Evolutionary conservation across 1,140 invertebrate genomes (phyloP), one percentile per base, ranked within the genome.

Genomic region (Macrostomum lignano): DNA sequence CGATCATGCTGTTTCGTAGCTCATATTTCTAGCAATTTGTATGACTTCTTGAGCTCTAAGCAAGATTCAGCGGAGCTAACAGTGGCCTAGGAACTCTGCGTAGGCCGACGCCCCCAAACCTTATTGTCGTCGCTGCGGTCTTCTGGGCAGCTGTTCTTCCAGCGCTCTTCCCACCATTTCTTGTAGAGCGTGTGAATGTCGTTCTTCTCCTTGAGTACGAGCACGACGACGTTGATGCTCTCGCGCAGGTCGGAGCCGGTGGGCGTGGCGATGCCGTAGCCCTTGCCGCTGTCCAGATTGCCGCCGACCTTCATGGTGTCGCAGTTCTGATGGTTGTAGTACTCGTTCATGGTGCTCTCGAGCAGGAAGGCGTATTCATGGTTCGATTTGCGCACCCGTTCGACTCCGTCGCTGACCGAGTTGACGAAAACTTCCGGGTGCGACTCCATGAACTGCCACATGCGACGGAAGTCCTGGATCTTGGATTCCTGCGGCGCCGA

Each of bases 191-290:
- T 45, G 21, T 46, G 40, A 17, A 58, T 32, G 20, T 44, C 43
- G 1, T 52, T 48, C 25, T 49, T 44, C 38, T 58, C 55, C 31
- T 44, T 48, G 24, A 58, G 35, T 26, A 44, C 44, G n/a, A 57
- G 37, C n/a, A 58, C 50, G 13, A 44, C 47, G n/a, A 57, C 35
- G 32, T 50, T 58, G 6, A 56, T 39, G n/a, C 37, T 36, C 37
- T 55, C 46, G 25, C 53, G 51, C 17, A 86, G 61, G 7, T 73
- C 71, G 3, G 81, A 86, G 38, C 73, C 73, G 22, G 79, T 65
- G 2, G 76, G 71, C 15, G 78, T 86, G 2, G 78, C 82, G 25
- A 91, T 69, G 17, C 79, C 82, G 54, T 86, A 91, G 37, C 81
- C 77, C 55, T 86, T 84, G 11, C 28, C 28, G 14, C 73, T 69